Percentiles rank a stretch among this genome's conserved stretches.
Conservation (phyloP, 2,888 invertebrate genomes). For the Sthenelais limicola region DNA sequence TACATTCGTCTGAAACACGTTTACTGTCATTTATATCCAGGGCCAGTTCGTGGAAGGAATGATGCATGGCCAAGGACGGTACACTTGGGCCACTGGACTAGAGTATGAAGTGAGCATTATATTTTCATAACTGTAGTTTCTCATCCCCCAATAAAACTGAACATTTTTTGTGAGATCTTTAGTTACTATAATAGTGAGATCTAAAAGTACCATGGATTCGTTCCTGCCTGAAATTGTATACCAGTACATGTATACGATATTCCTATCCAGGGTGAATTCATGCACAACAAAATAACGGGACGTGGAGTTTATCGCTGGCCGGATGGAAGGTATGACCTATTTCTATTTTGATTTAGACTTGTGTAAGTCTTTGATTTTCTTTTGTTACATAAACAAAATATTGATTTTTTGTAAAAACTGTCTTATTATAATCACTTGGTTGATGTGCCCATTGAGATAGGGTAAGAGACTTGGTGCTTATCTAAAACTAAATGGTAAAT, state of each 20-base stretch:
- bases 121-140: background rate
- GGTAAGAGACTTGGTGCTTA: too few relatives aligned
- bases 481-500: too few relatives aligned
- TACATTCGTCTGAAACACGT: too few relatives aligned
- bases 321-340: constrained; percentile 59
- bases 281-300: constrained; percentile 69
- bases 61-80: constrained; percentile 72
- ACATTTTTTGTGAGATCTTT: background rate
- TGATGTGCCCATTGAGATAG: too few relatives aligned
- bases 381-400: background rate
- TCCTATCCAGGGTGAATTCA: constrained; percentile 68
- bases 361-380: too few relatives aligned
- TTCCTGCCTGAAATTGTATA: background rate
- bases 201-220: background rate
- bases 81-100: constrained; percentile 71
- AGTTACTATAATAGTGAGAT: background rate
- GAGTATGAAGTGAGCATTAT: constrained; percentile 64
- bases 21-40: too few relatives aligned
- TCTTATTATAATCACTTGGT: too few relatives aligned
- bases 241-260: background rate
- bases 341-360: too few relatives aligned
- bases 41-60: constrained; percentile 70
- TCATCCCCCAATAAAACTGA: background rate
- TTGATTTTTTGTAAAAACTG: too few relatives aligned
- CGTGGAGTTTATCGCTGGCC: constrained; percentile 70